Evolutionary conservation across 2,113 vertebrate genomes (phyloP), one percentile per base, ranked within the genome.

Genomic region (Lonchura striata): DNA sequence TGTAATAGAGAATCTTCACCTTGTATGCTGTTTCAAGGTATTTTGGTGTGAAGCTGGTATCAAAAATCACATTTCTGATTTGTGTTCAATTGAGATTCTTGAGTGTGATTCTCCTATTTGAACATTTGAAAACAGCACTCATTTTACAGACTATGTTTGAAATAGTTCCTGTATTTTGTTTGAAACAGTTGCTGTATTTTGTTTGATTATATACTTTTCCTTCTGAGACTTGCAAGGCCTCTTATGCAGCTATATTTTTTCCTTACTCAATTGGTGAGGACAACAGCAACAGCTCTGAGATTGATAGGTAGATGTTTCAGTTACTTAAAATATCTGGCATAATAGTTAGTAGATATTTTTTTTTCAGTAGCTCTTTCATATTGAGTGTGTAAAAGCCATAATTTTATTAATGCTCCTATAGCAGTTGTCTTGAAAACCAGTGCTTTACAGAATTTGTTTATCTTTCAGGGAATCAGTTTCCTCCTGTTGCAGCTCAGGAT

Each of bases 401-500:
- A 41, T 10, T 42, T 92, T 77, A 49, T 57, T 54, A 33, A 42
- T 57, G 50, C 17, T 56, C 11, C 23, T 80, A 4, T 61, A 69
- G 19, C 17, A 35, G n/a, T 90, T 70, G 70, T 68, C 76, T 96
- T 90, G 37, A 95, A 85, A 88, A 89, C 31, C 5, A 1, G 6
- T 50, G 13, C 41, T 77, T 93, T 72, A 96, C 7, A 76, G 35
- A 57, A 56, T 53, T 84, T 86, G 3, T 60, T 93, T 70, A 94
- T 84, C 91, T 97, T 92, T 57, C 95, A 99, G 98, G 98, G n/a
- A 98, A 98, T 89, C 98, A 98, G 77, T 98, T 98, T 85, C 98
- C 98, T 95, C 98, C 98, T 39, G 77, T 99, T 95, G 98, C 99
- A 56, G 99, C 98, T 52, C 99, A 99, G 90, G 99, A 99, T 87